Percentiles rank a stretch among this genome's conserved stretches.
These are phyloP conservation scores for Clarias macrocephalus DNA, from an alignment of 2,113 vertebrate species.

Conservation along the genomic window DNA sequence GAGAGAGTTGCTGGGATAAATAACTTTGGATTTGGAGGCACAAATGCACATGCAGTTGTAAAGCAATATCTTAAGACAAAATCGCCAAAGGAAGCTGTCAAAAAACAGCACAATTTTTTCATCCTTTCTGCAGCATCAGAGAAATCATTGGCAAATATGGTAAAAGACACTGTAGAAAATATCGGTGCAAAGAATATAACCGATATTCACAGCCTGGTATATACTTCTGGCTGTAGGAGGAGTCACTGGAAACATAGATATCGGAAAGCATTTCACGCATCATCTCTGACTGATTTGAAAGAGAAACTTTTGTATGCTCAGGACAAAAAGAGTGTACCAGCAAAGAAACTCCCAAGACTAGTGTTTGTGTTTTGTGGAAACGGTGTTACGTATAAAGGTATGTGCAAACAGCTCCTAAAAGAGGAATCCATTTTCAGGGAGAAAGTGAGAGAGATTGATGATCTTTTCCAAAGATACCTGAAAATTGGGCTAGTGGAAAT, in stretches of 20 bases:
- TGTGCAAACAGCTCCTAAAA: conserved; percentile 76
- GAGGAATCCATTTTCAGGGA: conserved; percentile 75
- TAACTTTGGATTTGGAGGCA: conserved; percentile 87
- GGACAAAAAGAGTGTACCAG: conserved; percentile 43
- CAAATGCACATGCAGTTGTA: conserved; percentile 75
- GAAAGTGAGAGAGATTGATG: conserved; percentile 73
- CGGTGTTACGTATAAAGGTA: conserved; percentile 73
- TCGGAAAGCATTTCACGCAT: conserved; percentile 73
- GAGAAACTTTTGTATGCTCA: conserved; percentile 62
- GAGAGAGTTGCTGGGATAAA: conserved; percentile 81
- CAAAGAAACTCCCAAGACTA: conserved; percentile 64
- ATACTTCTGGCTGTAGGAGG: conserved; percentile 83
- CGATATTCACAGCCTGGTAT: conserved; percentile 73
- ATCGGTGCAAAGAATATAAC: conserved; percentile 56
- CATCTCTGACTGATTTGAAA: conserved; percentile 71
- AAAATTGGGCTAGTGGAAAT: conserved; percentile 17
- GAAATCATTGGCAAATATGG: conserved; percentile 69
- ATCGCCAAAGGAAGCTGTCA: conserved; percentile 67
- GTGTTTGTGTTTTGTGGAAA: conserved; percentile 88
- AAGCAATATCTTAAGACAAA: conserved; percentile 70
- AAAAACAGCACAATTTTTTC: conserved; percentile 50
- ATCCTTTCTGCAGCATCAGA: conserved; percentile 77
- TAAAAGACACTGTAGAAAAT: conserved; percentile 69
- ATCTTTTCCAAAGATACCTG: conserved; percentile 57
- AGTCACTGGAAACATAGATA: conserved; percentile 78